Evolutionary conservation across 2,888 invertebrate species (phyloP).

Genomic region (Oligia strigilis): DNA sequence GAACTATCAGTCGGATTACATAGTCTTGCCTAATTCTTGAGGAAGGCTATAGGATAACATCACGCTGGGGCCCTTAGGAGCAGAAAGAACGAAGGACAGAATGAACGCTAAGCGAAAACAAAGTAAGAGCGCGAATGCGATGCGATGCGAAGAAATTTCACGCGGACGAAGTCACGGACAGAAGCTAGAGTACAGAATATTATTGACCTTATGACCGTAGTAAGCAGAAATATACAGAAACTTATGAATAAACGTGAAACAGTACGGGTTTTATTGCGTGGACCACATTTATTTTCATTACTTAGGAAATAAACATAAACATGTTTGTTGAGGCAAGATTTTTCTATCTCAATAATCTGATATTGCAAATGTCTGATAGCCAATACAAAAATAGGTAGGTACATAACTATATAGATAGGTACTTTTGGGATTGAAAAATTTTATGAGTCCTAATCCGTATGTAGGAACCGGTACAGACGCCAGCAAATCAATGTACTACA

Average conservation of each 20-base stretch:
- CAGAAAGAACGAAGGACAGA: background rate
- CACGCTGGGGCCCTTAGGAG: background rate
- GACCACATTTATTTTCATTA: conserved; percentile 21
- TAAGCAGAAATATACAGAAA: conserved; percentile 21
- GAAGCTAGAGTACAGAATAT: background rate
- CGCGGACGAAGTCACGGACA: background rate
- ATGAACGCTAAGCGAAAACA: background rate
- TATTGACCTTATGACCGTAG: background rate
- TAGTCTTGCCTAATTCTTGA: background rate
- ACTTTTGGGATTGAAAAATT: background rate
- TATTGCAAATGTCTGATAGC: conserved; percentile 7
- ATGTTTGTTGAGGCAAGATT: background rate
- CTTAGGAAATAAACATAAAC: conserved; percentile 13
- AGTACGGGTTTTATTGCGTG: background rate
- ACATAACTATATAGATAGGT: background rate
- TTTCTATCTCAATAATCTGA: background rate
- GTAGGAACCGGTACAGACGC: too few relatives aligned
- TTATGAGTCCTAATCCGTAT: background rate
- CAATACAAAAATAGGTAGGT: background rate
- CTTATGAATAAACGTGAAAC: conserved; percentile 1
- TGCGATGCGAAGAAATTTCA: background rate
- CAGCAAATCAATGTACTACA: too few relatives aligned
- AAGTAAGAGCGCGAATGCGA: background rate
- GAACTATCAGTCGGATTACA: too few relatives aligned
- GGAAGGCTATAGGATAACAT: background rate